Base-by-base conservation (phyloP, 2,797 vertebrate genomes). In the Eulemur albifrons region DNA sequence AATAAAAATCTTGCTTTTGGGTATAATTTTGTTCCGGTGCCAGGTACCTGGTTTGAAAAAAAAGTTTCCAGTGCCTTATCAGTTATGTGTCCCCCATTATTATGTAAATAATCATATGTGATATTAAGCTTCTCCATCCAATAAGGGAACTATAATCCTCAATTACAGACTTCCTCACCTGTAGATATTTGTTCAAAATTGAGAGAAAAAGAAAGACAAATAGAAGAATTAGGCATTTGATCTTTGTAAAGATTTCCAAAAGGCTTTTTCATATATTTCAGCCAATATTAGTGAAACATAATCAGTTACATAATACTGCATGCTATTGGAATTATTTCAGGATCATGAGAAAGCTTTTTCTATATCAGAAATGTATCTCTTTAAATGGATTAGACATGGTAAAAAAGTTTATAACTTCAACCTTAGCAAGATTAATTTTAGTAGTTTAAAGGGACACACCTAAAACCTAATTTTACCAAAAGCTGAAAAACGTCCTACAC, bases 211-310 rank as follows among this genome's bases (percentile, higher is more conserved):
- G 25, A 90, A 72, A 93, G 38, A 72, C 76, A 93, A 82, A 82
- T 43, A 79, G 57, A 88, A 88, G 52, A 96, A 92, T 75, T 92
- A 96, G 43, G 77, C 69, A 85, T 91, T 70, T 79, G 35, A 89
- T 94, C 48, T 94, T 86, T 88, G 21, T 95, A 88, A 76, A n/a
- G 52, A 85, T 84, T 95, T 93, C 30, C 23, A 59, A 86, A 85
- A 82, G 7, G 0, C 12, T 77, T 88, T 95, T 90, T 59, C 18
- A 80, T 2, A 27, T 63, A 93, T 91, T 93, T 91, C 40, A 82
- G 20, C n/a, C 48, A 79, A 59, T 54, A 27, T 90, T 92, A 81
- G 43, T 73, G n/a, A 79, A 85, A 86, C 10, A 32, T 63, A 70
- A 90, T 84, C 40, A 69, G 76, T 88, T 30, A 57, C 20, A 72